A percentile compares a stretch with the other conserved stretches of the same genome.
Evolutionary conservation across 2,113 vertebrate species (phyloP).

Genomic region (Ammodytes marinus): DNA sequence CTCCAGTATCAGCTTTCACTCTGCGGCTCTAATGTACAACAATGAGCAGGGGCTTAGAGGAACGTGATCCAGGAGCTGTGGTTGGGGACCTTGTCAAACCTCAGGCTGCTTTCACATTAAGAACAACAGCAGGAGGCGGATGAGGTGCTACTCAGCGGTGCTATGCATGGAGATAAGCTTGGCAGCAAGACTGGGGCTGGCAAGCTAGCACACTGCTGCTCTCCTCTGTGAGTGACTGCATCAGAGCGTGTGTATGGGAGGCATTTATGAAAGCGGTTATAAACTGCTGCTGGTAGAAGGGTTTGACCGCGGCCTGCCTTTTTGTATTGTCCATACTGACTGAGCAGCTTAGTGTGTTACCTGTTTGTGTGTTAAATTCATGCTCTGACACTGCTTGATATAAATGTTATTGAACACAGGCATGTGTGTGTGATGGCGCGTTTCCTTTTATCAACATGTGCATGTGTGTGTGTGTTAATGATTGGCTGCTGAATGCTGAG

Average conservation of each 20-base stretch:
- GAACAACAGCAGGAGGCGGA: slow-evolving; percentile 31
- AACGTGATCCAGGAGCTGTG: slow-evolving; percentile 73
- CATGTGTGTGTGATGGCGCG: not conserved
- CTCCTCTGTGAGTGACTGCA: slow-evolving; percentile 21
- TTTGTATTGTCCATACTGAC: not conserved
- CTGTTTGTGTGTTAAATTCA: slow-evolving; percentile 3
- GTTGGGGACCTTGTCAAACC: slow-evolving; percentile 63
- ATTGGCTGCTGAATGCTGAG: slow-evolving; percentile 57
- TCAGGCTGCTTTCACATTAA: slow-evolving; percentile 53
- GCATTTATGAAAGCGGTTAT: slow-evolving; percentile 44
- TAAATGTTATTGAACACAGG: not conserved
- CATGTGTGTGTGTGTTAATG: slow-evolving; percentile 24
- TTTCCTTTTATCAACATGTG: not conserved
- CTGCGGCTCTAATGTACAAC: slow-evolving; percentile 68
- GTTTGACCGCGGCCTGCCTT: slow-evolving; percentile 17
- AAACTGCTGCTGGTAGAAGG: slow-evolving; percentile 33
- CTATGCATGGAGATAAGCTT: slow-evolving; percentile 39
- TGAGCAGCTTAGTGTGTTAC: not conserved
- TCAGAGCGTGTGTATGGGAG: not conserved
- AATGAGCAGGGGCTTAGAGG: slow-evolving; percentile 54
- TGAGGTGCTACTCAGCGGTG: slow-evolving; percentile 34
- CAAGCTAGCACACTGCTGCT: slow-evolving; percentile 23
- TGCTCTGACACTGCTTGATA: not conserved
- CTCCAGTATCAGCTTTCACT: slow-evolving; percentile 64
- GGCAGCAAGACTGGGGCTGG: slow-evolving; percentile 35